Percentiles rank a stretch among this genome's conserved stretches.
Evolutionary conservation across 2,113 vertebrate genomes (phyloP).

Genomic region (Ictalurus furcatus): DNA sequence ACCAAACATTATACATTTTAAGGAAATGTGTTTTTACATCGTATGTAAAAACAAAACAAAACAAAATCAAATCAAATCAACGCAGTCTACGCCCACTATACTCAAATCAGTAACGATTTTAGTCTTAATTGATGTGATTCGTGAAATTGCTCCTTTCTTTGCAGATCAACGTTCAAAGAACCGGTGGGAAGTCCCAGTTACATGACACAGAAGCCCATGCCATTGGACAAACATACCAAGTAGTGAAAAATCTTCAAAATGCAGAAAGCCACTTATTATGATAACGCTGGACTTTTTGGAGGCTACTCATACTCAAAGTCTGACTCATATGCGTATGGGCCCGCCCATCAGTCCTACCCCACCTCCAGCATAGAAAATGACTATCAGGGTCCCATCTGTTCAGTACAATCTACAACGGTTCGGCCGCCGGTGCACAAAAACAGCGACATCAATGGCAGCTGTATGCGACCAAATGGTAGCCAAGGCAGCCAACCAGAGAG

Average conservation of each 20-base stretch:
- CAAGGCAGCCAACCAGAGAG: constrained; percentile 80
- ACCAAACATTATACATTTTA: neutral
- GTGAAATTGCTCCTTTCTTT: constrained; percentile 51
- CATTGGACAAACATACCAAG: constrained; percentile 85
- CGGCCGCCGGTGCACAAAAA: constrained; percentile 85
- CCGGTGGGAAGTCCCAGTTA: constrained; percentile 78
- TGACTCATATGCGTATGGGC: constrained; percentile 86
- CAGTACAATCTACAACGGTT: constrained; percentile 84
- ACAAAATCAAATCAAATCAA: neutral
- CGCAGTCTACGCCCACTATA: neutral
- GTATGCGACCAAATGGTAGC: constrained; percentile 84
- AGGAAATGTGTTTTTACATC: neutral
- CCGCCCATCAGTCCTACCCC: constrained; percentile 86
- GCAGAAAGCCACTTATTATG: constrained; percentile 99
- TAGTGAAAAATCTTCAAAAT: constrained; percentile 83
- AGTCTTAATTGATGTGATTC: neutral
- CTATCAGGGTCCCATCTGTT: constrained; percentile 89
- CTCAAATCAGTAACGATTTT: neutral
- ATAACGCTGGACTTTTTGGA: constrained; percentile 94
- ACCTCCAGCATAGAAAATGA: constrained; percentile 85
- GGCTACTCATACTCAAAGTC: constrained; percentile 92
- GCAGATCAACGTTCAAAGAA: constrained; percentile 69
- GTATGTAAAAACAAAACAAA: neutral
- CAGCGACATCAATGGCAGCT: constrained; percentile 88
- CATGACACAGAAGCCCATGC: constrained; percentile 85